phyloP scores from a whole-genome alignment of 2,113 vertebrate genomes.

The Hemicordylus capensis region DNA sequence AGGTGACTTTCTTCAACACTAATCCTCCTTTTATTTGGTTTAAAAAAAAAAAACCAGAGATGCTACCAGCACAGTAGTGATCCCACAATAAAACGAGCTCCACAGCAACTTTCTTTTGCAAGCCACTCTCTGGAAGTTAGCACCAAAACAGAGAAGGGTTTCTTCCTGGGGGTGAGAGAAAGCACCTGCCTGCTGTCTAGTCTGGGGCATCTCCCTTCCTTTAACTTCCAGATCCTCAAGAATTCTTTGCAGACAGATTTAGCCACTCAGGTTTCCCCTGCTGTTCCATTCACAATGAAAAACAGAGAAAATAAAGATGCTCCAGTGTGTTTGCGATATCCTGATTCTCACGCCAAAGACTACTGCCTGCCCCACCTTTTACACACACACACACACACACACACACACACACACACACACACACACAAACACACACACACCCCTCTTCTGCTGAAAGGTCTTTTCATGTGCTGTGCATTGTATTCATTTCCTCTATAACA shows the following conservation, averaged over 20 bases:
- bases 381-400: too few species aligned
- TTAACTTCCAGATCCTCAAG: background rate
- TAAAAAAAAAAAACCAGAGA: background rate
- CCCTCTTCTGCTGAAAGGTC: background rate
- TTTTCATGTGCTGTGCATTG: background rate
- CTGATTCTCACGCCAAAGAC: background rate
- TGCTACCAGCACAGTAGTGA: background rate
- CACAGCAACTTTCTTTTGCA: slow-evolving; percentile 5
- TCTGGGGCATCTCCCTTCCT: background rate
- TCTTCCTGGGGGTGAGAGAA: background rate
- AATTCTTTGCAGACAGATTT: background rate
- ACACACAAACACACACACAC: too few species aligned
- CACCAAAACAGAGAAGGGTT: background rate
- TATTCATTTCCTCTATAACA: background rate
- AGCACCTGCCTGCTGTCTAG: background rate
- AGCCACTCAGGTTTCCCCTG: background rate
- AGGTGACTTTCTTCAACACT: slow-evolving; percentile 1
- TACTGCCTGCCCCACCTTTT: too few species aligned
- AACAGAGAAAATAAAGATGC: background rate
- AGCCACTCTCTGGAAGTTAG: background rate
- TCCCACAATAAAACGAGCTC: background rate
- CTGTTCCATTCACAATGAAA: background rate
- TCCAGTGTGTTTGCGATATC: background rate
- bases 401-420: too few species aligned
- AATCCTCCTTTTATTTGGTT: slow-evolving; percentile 3